Evolutionary conservation across 2,797 vertebrate genomes (phyloP).

Genomic region (Adrianichthys oophorus): DNA sequence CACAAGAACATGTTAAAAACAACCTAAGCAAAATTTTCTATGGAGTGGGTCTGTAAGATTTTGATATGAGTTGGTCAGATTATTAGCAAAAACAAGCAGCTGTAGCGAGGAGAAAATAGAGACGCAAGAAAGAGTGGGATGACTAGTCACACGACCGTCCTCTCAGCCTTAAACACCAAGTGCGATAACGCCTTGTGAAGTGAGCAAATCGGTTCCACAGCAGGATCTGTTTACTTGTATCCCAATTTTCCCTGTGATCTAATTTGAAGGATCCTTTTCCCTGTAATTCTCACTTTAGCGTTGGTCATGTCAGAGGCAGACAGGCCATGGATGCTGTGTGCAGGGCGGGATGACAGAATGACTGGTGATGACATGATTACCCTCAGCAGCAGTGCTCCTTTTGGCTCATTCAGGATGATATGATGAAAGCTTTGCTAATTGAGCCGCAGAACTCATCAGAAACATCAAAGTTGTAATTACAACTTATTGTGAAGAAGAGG

Average conservation of each 20-base stretch:
- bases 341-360: conserved; percentile 63
- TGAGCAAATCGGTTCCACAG: conserved; percentile 58
- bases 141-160: conserved; percentile 52
- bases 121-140: conserved; percentile 28
- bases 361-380: conserved; percentile 73
- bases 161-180: conserved; percentile 62
- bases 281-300: conserved; percentile 65
- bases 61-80: conserved; percentile 19
- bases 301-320: conserved; percentile 59
- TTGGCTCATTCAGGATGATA: conserved; percentile 51
- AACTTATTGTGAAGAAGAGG: conserved; percentile 27
- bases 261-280: conserved; percentile 59
- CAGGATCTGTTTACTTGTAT: conserved; percentile 71
- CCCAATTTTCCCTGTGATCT: conserved; percentile 56
- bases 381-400: conserved; percentile 47
- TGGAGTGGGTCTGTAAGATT: no score
- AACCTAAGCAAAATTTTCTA: no score
- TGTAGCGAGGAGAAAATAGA: conserved; percentile 4
- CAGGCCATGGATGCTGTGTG: conserved; percentile 68
- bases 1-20: no score
- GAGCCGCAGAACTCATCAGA: conserved; percentile 43
- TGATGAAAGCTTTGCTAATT: conserved; percentile 67
- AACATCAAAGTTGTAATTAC: conserved; percentile 35
- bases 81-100: conserved; percentile 16
- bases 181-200: conserved; percentile 56